Conservation (phyloP, 2,113 vertebrate species). For the Chloroceryle aenea region DNA sequence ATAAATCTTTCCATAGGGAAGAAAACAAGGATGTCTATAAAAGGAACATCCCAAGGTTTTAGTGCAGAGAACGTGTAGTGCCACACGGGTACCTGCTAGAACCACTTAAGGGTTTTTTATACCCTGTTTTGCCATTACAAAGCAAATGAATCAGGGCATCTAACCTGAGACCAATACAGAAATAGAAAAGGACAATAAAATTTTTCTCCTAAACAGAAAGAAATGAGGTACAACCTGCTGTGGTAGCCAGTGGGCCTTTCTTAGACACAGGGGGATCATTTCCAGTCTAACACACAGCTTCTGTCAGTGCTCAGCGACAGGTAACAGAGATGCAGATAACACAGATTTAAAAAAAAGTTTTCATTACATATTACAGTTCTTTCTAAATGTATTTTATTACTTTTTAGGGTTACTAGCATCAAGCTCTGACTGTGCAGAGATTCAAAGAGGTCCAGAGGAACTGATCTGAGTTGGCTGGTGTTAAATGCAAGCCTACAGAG, state of each 20-base stretch:
- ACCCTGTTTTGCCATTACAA: background rate
- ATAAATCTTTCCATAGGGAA: constrained; percentile 50
- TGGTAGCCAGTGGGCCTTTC: background rate
- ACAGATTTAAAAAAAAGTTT: background rate
- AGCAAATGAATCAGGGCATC: background rate
- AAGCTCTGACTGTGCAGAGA: background rate
- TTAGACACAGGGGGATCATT: background rate
- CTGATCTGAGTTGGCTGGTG: background rate
- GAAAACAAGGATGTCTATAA: constrained; percentile 60
- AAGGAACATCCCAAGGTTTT: constrained; percentile 56
- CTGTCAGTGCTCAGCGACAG: background rate
- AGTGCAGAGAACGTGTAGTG: background rate
- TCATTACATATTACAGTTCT: background rate
- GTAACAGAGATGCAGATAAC: background rate
- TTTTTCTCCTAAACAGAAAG: background rate
- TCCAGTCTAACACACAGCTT: background rate
- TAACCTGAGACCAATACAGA: background rate
- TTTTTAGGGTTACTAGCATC: background rate
- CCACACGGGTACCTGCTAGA: background rate
- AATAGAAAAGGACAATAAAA: background rate
- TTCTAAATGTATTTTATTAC: background rate
- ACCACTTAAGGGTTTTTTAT: background rate
- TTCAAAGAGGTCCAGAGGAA: background rate
- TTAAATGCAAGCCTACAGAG: background rate
- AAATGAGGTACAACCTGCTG: background rate